These are phyloP conservation scores for Lytechinus pictus DNA, from an alignment of 35 echinoderm and acorn worm species.

Conservation along the genomic window DNA sequence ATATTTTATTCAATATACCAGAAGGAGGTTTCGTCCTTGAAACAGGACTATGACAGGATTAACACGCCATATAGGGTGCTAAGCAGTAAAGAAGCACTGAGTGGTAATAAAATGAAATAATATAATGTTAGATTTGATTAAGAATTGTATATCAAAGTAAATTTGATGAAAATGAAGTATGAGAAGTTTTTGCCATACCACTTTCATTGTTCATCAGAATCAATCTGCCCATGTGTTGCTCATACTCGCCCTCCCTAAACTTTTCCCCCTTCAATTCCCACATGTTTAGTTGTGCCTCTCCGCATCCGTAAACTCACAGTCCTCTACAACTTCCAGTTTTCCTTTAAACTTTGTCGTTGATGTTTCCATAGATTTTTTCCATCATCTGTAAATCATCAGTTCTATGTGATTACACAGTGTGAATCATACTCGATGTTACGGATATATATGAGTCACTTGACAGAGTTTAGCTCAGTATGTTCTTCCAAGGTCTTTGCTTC, in stretches of 20 bases:
- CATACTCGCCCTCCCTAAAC: background rate
- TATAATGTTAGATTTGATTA: too few relatives aligned
- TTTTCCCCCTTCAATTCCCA: background rate
- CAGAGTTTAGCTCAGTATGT: background rate
- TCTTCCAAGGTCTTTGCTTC: background rate
- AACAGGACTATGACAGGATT: too few relatives aligned
- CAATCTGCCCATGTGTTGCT: background rate
- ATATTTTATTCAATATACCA: too few relatives aligned
- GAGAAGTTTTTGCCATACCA: too few relatives aligned
- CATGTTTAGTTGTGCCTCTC: background rate
- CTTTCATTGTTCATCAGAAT: too few relatives aligned
- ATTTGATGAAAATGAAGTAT: too few relatives aligned
- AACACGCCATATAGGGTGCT: too few relatives aligned
- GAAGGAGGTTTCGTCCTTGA: too few relatives aligned
- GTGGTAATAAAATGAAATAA: too few relatives aligned
- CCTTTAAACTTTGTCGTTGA: background rate
- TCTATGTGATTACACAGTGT: background rate
- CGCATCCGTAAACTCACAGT: background rate
- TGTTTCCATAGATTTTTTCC: background rate
- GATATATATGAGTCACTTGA: background rate
- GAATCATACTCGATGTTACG: background rate
- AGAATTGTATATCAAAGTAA: too few relatives aligned
- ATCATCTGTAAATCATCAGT: slow-evolving; percentile 6
- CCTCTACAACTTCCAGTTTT: background rate
- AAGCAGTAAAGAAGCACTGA: too few relatives aligned